Evolutionary conservation across 2,888 invertebrate species (phyloP).

Genomic region (Diaprepes abbreviatus): DNA sequence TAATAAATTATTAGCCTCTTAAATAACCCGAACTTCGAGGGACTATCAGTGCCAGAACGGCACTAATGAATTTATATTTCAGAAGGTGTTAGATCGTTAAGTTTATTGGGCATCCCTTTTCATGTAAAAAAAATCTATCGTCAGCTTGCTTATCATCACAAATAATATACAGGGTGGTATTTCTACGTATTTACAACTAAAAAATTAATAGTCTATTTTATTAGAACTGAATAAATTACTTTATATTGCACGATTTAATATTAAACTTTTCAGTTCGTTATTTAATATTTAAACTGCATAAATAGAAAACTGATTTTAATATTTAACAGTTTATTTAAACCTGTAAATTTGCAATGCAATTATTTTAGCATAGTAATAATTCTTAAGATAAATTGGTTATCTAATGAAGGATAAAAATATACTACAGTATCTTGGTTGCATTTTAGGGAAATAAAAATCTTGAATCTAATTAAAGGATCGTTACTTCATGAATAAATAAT

Average conservation of each 20-base stretch:
- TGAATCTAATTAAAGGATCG: conserved; percentile 18
- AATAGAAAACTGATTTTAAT: too few species aligned
- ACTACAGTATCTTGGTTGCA: conserved; percentile 14
- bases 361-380: conserved; percentile 1
- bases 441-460: conserved; percentile 15
- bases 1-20: conserved; percentile 4
- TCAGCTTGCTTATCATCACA: too few species aligned
- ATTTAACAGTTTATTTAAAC: not conserved
- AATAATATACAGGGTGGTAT: too few species aligned
- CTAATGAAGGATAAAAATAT: conserved; percentile 14
- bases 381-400: conserved; percentile 12
- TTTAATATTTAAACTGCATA: too few species aligned
- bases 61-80: conserved; percentile 1
- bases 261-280: too few species aligned
- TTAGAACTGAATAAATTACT: too few species aligned
- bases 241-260: too few species aligned
- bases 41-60: conserved; percentile 4
- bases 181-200: too few species aligned
- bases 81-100: not conserved
- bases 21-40: not conserved
- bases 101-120: too few species aligned
- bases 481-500: conserved; percentile 27
- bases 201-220: too few species aligned
- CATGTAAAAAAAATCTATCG: too few species aligned
- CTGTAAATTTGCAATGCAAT: conserved; percentile 9